phyloP scores from a whole-genome alignment of 2,797 vertebrate species.

The Meriones psammophilus region DNA sequence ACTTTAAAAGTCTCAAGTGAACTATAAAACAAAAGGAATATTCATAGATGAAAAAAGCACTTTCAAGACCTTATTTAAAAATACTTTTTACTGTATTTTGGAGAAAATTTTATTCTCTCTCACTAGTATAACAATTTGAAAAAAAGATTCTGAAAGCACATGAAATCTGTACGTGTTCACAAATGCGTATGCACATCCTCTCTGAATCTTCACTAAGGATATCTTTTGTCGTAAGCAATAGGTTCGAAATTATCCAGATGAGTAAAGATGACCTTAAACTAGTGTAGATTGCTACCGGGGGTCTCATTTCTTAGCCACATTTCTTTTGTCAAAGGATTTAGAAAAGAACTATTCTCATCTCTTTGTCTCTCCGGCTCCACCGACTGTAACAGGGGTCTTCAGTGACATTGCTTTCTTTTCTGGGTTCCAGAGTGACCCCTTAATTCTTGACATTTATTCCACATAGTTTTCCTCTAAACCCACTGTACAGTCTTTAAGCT shows the following conservation, averaged over 20 bases:
- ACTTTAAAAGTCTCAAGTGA: constrained; percentile 78
- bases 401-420: constrained; percentile 44
- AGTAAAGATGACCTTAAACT: constrained; percentile 68
- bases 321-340: not conserved
- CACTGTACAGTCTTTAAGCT: constrained; percentile 53
- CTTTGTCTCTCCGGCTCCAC: not conserved
- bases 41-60: constrained; percentile 74
- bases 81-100: constrained; percentile 74
- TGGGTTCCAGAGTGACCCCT: constrained; percentile 42
- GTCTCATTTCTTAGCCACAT: constrained; percentile 38
- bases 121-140: constrained; percentile 67
- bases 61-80: constrained; percentile 78
- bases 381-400: not conserved
- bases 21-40: constrained; percentile 81
- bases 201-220: constrained; percentile 64
- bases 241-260: constrained; percentile 52
- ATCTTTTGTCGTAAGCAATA: constrained; percentile 62
- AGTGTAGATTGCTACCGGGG: constrained; percentile 28
- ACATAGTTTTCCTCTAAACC: not conserved
- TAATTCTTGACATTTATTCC: constrained; percentile 64
- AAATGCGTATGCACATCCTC: not conserved
- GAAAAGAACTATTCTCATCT: not conserved
- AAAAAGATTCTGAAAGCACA: constrained; percentile 56
- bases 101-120: constrained; percentile 70
- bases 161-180: constrained; percentile 61